These are phyloP conservation scores for Petrosia ficiformis DNA, from an alignment of 37 sponge, comb jelly and placozoan genomes.

Conservation along the genomic window DNA sequence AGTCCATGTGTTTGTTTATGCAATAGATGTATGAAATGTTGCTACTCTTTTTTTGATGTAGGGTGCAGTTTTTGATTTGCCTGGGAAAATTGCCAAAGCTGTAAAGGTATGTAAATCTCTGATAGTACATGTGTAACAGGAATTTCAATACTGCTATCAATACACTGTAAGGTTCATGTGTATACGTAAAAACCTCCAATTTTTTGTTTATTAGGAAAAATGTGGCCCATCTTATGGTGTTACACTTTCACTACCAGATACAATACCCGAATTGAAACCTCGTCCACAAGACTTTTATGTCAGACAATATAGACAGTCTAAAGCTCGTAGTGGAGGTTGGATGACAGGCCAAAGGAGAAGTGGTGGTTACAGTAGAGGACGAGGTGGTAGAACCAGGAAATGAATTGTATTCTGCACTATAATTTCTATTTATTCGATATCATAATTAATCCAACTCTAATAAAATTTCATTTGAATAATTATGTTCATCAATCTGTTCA, in stretches of 20 bases:
- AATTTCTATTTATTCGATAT: too few species aligned
- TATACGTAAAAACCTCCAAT: neutral
- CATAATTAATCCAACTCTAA: too few species aligned
- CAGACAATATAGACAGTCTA: neutral
- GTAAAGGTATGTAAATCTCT: slow-evolving; percentile 35
- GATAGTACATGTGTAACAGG: too few species aligned
- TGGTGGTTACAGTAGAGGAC: neutral
- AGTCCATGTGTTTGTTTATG: too few species aligned
- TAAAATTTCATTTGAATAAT: too few species aligned
- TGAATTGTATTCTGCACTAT: neutral
- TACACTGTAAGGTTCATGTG: too few species aligned
- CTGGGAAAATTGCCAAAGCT: slow-evolving; percentile 20
- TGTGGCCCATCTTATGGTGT: slow-evolving; percentile 10
- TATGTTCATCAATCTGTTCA: too few species aligned
- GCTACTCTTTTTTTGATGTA: slow-evolving; percentile 5
- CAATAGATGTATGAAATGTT: neutral
- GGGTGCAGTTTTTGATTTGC: slow-evolving; percentile 79
- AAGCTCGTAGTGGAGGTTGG: slow-evolving; percentile 1
- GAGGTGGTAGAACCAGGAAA: too few species aligned
- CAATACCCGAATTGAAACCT: slow-evolving; percentile 64
- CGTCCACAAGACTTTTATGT: slow-evolving; percentile 43
- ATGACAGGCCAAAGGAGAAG: neutral
- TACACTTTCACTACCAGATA: slow-evolving; percentile 12
- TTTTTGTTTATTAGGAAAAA: neutral
- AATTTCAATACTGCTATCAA: too few species aligned